Conservation (phyloP, 2,888 invertebrate genomes). For the Epiblema foenella region DNA sequence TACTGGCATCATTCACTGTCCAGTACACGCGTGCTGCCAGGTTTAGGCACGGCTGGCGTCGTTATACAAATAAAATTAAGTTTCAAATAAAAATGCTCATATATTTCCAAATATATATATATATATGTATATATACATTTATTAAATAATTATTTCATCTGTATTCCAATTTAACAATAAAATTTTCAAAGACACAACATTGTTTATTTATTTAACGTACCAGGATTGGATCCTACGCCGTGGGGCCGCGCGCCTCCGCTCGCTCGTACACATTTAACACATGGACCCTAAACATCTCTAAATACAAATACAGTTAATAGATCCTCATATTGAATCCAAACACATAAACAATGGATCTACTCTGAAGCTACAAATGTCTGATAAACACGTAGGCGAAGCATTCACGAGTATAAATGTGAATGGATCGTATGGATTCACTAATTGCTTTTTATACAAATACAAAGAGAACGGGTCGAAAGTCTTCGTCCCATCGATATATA, state of each 20-base stretch:
- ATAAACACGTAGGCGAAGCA: not conserved
- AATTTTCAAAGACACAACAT: conserved; percentile 85
- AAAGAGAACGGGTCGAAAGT: not conserved
- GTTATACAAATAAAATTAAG: conserved; percentile 25
- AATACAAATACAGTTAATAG: not conserved
- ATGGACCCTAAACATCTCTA: not conserved
- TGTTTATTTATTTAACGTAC: conserved; percentile 78
- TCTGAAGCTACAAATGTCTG: not conserved
- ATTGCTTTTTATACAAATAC: not conserved
- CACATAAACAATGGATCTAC: not conserved
- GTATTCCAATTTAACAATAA: conserved; percentile 85
- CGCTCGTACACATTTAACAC: not conserved
- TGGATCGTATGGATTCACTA: not conserved
- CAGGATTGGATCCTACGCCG: conserved; percentile 68
- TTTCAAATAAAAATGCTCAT: conserved; percentile 60
- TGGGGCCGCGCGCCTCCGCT: not conserved
- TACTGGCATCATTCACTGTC: not conserved
- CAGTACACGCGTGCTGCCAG: conserved; percentile 6
- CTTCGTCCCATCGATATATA: not conserved
- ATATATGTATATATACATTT: conserved; percentile 77
- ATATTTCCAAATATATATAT: conserved; percentile 83
- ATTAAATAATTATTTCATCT: conserved; percentile 84
- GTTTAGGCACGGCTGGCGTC: not conserved
- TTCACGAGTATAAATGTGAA: not conserved
- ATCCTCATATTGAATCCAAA: not conserved